These are phyloP conservation scores for Selenia dentaria DNA, from an alignment of 2,888 invertebrate genomes.

Conservation along the genomic window DNA sequence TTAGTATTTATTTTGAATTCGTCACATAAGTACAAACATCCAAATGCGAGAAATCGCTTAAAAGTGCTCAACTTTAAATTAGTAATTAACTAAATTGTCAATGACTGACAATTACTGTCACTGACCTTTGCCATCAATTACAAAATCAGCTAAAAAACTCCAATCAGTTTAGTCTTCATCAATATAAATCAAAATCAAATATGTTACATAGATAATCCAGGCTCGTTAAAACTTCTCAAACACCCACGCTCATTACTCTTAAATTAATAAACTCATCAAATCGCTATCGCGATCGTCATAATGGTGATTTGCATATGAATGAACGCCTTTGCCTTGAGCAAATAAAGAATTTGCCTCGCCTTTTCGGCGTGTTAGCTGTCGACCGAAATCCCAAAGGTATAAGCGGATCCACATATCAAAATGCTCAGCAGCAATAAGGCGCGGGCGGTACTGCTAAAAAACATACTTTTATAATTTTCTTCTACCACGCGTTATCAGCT, in stretches of 20 bases:
- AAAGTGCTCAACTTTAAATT: too few relatives aligned
- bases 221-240: conserved; percentile 18
- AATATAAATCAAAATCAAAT: conserved; percentile 22
- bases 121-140: conserved; percentile 10
- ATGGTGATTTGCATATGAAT: conserved; percentile 57
- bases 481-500: too few relatives aligned
- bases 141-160: conserved; percentile 18
- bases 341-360: conserved; percentile 55
- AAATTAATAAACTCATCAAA: conserved; percentile 68
- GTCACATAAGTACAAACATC: too few relatives aligned
- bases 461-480: too few relatives aligned
- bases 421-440: too few relatives aligned
- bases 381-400: background rate
- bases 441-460: too few relatives aligned
- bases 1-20: too few relatives aligned
- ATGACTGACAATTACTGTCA: too few relatives aligned
- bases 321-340: conserved; percentile 58
- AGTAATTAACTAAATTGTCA: too few relatives aligned
- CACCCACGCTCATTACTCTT: conserved; percentile 39
- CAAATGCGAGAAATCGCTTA: too few relatives aligned
- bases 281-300: conserved; percentile 49
- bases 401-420: too few relatives aligned
- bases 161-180: conserved; percentile 4
- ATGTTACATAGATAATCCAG: conserved; percentile 14
- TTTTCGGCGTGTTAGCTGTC: conserved; percentile 25